phyloP scores from a whole-genome alignment of 2,113 vertebrate genomes.

The Platichthys stellatus region DNA sequence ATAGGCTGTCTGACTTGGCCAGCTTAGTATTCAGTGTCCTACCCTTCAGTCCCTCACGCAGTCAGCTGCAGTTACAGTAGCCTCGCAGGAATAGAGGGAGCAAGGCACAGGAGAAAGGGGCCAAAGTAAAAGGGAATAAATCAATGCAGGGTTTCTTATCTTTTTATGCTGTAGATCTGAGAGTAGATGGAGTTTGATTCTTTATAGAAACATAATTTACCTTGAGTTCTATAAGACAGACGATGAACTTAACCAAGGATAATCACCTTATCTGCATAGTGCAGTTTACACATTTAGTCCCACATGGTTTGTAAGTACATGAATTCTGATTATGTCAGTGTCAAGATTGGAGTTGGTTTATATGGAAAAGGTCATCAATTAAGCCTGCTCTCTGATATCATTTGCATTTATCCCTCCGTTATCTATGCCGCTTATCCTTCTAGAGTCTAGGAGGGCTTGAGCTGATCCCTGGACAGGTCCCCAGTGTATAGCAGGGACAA shows the following conservation, averaged over 20 bases:
- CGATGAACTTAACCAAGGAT: not conserved
- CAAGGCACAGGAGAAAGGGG: slow-evolving; percentile 27
- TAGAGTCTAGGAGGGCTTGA: not conserved
- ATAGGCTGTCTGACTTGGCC: slow-evolving; percentile 51
- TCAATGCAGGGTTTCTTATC: slow-evolving; percentile 26
- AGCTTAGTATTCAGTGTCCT: slow-evolving; percentile 59
- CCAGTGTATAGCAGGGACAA: not conserved
- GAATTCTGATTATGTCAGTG: not conserved
- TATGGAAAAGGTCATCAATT: not conserved
- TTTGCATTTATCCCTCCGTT: not conserved
- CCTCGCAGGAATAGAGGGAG: slow-evolving; percentile 32
- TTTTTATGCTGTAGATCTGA: slow-evolving; percentile 7
- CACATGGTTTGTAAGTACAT: not conserved
- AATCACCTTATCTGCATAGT: not conserved
- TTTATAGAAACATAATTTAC: not conserved
- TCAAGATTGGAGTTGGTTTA: not conserved
- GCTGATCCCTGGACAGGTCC: not conserved
- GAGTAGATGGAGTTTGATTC: slow-evolving; percentile 1
- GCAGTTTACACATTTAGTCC: not conserved
- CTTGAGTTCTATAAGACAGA: not conserved
- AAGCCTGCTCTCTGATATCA: slow-evolving; percentile 5
- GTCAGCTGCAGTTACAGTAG: slow-evolving; percentile 51
- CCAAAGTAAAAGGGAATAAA: slow-evolving; percentile 34
- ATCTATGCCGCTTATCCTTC: not conserved
- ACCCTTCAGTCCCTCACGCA: slow-evolving; percentile 60